Percentiles rank a stretch among this genome's conserved stretches.
These are phyloP conservation scores for Natrix natrix DNA, from an alignment of 2,797 vertebrate species.

Conservation along the genomic window DNA sequence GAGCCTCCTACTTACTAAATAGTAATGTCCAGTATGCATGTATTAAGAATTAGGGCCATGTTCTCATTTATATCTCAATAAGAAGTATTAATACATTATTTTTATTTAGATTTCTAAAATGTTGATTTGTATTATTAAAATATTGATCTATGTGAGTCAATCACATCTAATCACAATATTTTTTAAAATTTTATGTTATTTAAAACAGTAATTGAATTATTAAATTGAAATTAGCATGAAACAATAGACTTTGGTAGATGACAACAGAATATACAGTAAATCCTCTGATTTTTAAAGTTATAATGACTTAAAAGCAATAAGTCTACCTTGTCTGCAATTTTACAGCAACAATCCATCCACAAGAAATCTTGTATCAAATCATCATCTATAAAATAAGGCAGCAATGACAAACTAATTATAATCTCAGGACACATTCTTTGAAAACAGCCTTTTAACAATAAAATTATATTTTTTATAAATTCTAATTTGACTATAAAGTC, in stretches of 20 bases:
- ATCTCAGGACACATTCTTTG: conserved; percentile 33
- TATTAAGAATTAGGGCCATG: background rate
- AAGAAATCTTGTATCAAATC: conserved; percentile 91
- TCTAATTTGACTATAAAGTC: background rate
- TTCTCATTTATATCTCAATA: background rate
- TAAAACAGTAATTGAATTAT: background rate
- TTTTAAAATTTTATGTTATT: background rate
- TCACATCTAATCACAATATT: background rate
- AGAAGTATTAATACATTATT: background rate
- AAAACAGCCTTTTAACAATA: conserved; percentile 15
- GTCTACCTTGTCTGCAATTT: conserved; percentile 84
- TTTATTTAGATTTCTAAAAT: background rate
- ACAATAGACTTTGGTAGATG: background rate
- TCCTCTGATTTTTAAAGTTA: background rate
- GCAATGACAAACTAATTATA: conserved; percentile 48
- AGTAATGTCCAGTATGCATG: background rate
- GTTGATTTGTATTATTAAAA: background rate
- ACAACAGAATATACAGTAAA: background rate
- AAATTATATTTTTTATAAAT: conserved; percentile 32
- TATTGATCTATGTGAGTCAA: background rate
- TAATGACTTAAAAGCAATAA: background rate
- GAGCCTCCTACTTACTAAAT: background rate
- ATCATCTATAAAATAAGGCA: conserved; percentile 80
- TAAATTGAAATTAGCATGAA: background rate
- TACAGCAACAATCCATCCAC: conserved; percentile 93